These are phyloP conservation scores for Desmodus rotundus DNA, from an alignment of 2,113 vertebrate genomes.

Conservation along the genomic window DNA sequence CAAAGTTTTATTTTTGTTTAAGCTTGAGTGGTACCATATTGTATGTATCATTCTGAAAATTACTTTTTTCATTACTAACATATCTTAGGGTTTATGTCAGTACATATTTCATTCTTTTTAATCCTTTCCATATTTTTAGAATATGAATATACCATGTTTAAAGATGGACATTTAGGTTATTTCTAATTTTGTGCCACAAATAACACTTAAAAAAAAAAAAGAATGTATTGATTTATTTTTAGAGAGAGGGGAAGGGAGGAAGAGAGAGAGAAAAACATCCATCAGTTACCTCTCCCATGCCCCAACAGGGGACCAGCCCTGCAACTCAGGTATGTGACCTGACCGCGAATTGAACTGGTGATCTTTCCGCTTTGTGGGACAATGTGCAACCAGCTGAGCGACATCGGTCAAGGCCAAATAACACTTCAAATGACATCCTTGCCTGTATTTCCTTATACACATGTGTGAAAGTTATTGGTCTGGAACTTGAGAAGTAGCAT, in stretches of 20 bases:
- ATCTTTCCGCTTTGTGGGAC: too few species aligned
- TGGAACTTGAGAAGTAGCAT: background rate
- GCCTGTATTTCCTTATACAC: background rate
- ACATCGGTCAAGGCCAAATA: background rate
- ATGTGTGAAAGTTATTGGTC: background rate
- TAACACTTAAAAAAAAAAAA: background rate
- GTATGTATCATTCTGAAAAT: background rate
- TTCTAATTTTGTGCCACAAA: conserved; percentile 3
- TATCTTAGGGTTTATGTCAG: background rate
- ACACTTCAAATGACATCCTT: background rate
- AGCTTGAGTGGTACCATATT: background rate
- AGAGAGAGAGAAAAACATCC: too few species aligned
- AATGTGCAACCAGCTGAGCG: too few species aligned
- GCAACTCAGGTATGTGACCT: too few species aligned
- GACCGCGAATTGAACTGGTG: too few species aligned
- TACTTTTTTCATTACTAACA: conserved; percentile 12
- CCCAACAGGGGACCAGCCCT: too few species aligned
- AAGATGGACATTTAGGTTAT: background rate
- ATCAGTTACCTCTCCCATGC: too few species aligned
- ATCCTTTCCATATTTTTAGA: conserved; percentile 9
- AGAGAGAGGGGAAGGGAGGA: too few species aligned
- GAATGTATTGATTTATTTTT: too few species aligned
- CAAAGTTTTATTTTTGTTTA: conserved; percentile 27
- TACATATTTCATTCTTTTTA: conserved; percentile 8
- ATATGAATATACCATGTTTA: background rate